These are phyloP conservation scores for Noctua janthina DNA, from an alignment of 2,888 invertebrate species.

Conservation along the genomic window DNA sequence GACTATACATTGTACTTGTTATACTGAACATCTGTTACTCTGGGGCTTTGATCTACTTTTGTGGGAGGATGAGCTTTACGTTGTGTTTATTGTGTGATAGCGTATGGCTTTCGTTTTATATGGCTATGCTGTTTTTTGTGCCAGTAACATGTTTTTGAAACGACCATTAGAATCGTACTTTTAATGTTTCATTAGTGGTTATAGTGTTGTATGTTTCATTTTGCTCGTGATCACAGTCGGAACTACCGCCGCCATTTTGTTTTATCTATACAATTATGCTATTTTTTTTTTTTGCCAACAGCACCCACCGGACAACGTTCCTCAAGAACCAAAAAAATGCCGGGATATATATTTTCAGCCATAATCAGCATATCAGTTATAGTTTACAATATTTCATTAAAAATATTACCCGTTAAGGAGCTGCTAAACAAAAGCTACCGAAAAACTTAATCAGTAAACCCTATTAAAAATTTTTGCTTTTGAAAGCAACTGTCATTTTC, in stretches of 20 bases:
- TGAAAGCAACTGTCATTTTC: background rate
- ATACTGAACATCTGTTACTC: conserved; percentile 53
- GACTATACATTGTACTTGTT: conserved; percentile 36
- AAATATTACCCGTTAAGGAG: background rate
- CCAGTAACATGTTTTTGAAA: background rate
- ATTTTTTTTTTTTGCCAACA: too few species aligned
- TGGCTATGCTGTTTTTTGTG: background rate
- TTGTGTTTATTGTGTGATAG: conserved; percentile 31
- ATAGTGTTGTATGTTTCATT: background rate
- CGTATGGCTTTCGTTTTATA: conserved; percentile 20
- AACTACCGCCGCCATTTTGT: background rate
- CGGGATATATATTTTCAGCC: too few species aligned
- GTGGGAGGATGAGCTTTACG: conserved; percentile 38
- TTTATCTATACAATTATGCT: background rate
- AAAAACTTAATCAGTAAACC: background rate
- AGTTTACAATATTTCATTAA: background rate
- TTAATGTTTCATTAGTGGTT: background rate
- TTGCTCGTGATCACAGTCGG: background rate
- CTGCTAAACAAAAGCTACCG: background rate
- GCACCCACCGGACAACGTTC: too few species aligned
- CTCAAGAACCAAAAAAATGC: too few species aligned
- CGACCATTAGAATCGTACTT: background rate
- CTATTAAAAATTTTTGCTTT: background rate
- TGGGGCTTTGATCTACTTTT: conserved; percentile 57
- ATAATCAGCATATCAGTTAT: too few species aligned